Base-by-base conservation (phyloP, 2,113 vertebrate species). In the Spea multiplicata region DNA sequence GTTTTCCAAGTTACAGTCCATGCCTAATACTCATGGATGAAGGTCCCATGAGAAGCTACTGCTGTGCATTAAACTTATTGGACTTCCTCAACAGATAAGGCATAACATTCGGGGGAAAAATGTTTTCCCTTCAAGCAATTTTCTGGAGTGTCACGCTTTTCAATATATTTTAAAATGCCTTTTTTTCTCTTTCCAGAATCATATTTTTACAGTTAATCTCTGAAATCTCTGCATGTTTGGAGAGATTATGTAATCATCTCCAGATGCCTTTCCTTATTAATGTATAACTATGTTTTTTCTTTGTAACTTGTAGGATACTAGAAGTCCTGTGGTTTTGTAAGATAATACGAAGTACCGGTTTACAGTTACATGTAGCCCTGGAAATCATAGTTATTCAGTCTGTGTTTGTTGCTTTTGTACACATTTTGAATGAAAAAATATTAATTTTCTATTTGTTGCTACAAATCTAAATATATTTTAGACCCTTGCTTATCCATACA, bases 161-260 rank as follows among this genome's bases (percentile, higher is more conserved):
- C 53, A 57, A 76, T 77, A 77, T 70, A 77, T 76, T 62, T 76
- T 70, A 70, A 16, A 7, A 77, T 70, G 55, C 62, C 66, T 77
- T 68, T 68, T 73, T 59, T 70, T 52, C 50, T 69, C 45, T 53
- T 69, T 77, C 67, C 55, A 77, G 44, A 77, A 70, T 44, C 48
- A 62, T 77, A 76, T 77, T 77, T 77, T 77, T 77, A 46, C 67
- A 70, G 45, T 17, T 76, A 62, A 77, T 77, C 75, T 77, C 17
- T 61, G 66, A 45, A 76, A 76, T 76, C 75, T 75, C 74, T 16
- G 14, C 44, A 57, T 48, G 66, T 76, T 76, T 68, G 44, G 0
- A 69, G 44, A 59, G 16, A 61, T 69, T 48, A 14, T 70, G 67
- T 77, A 71, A 77, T 77, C 57, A 49, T 50, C 53, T 50, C 66